Percentiles rank a stretch among this genome's conserved stretches.
phyloP scores from a whole-genome alignment of 1,140 invertebrate species.

The Pogonus chalceus region DNA sequence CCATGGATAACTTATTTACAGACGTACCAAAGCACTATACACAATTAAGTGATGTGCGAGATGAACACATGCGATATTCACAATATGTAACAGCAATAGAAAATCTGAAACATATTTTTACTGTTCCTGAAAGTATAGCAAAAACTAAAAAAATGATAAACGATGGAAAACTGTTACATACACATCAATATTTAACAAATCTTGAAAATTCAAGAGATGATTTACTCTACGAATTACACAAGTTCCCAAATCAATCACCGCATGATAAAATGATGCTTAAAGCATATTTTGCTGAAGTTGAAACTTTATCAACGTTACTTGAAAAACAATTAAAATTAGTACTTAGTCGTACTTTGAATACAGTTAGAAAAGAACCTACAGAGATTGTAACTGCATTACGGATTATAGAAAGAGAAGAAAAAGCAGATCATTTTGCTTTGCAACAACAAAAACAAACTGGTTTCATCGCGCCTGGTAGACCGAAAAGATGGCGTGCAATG shows the following conservation, averaged over 20 bases:
- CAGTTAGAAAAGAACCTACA: conserved; percentile 88
- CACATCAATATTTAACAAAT: conserved; percentile 92
- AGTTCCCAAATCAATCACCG: conserved; percentile 80
- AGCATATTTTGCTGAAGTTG: conserved; percentile 93
- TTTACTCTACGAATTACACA: conserved; percentile 87
- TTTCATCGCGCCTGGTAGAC: conserved; percentile 87
- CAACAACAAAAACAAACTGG: conserved; percentile 69
- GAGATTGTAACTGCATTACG: conserved; percentile 91
- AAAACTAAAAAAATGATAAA: conserved; percentile 90
- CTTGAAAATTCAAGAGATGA: conserved; percentile 95
- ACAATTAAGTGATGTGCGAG: conserved; percentile 72
- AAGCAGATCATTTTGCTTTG: conserved; percentile 70
- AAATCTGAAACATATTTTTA: conserved; percentile 96
- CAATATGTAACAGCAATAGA: conserved; percentile 96
- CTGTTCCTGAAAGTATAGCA: conserved; percentile 90
- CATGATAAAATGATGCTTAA: conserved; percentile 87
- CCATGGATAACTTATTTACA: conserved; percentile 52
- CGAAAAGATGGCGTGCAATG: conserved; percentile 86
- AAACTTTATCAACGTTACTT: conserved; percentile 78
- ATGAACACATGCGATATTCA: conserved; percentile 88
- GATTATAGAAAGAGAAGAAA: conserved; percentile 95
- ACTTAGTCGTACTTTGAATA: conserved; percentile 81
- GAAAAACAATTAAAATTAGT: conserved; percentile 87
- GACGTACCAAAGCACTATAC: conserved; percentile 60
- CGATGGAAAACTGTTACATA: conserved; percentile 89